A percentile compares a stretch with the other conserved stretches of the same genome.
Evolutionary conservation across 2,888 invertebrate genomes (phyloP).

Genomic region (Heliconius erato): DNA sequence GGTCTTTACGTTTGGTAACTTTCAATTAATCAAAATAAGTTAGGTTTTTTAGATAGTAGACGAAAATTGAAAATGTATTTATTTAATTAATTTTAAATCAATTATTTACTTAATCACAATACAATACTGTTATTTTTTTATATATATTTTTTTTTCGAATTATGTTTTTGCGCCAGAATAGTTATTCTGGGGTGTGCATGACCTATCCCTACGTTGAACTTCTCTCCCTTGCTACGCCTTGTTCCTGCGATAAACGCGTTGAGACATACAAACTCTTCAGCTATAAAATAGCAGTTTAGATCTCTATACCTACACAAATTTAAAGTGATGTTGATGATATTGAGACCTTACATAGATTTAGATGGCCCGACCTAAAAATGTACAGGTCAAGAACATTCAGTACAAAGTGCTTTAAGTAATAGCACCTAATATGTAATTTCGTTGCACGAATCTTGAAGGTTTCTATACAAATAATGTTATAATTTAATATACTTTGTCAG

Average conservation of each 20-base stretch:
- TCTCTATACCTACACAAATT: neutral
- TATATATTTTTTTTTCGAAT: too few species aligned
- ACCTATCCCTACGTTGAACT: too few species aligned
- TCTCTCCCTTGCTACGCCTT: too few species aligned
- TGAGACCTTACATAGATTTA: neutral
- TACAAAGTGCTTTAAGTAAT: neutral
- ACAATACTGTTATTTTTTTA: too few species aligned
- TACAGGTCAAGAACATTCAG: conserved; percentile 10
- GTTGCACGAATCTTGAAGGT: conserved; percentile 20
- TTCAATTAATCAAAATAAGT: neutral
- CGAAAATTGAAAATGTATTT: too few species aligned
- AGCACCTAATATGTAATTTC: neutral
- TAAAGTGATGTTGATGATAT: neutral
- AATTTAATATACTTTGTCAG: neutral
- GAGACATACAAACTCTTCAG: neutral
- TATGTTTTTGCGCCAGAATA: too few species aligned
- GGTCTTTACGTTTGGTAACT: neutral
- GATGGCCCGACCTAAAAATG: neutral
- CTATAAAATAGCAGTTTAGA: neutral
- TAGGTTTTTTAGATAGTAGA: too few species aligned
- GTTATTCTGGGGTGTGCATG: too few species aligned
- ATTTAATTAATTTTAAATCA: too few species aligned
- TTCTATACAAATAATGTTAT: neutral
- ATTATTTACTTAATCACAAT: too few species aligned
- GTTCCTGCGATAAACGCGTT: neutral